Base-by-base conservation (phyloP, 1,140 invertebrate genomes). In the Sitophilus oryzae region DNA sequence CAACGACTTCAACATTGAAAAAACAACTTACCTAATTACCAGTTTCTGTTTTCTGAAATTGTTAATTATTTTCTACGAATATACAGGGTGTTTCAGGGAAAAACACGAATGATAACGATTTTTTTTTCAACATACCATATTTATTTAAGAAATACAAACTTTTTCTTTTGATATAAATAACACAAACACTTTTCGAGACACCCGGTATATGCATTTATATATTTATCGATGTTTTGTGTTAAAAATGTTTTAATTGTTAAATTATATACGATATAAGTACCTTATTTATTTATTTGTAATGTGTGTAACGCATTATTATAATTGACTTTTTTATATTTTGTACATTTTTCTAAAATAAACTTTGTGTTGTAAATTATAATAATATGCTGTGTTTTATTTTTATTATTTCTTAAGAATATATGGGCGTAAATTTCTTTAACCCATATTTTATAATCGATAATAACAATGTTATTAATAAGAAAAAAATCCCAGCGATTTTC, bases 261-360 rank as follows among this genome's bases (percentile, higher is more conserved):
- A 62, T 45, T 44, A 52, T 25, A 6, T 16, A 10, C 19, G 2
- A 8, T 22, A 9, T 19, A 30, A 4, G 15, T 53, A 14, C 18
- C 34, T 53, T 53, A 58, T 55, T 61, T 55, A 61, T 63, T 60
- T 60, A 45, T 62, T 53, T 53, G 41, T 44, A 55, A 52, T 58
- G 42, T 52, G 52, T 54, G 43, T 55, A 54, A 43, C 41, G 41
- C 41, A 55, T 37, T 53, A 34, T 52, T 58, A 49, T 62, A 52
- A 56, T 53, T 52, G 58, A 57, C 56, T 21, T 61, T 55, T 62
- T 59, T 62, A 59, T 62, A 62, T 56, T 59, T 62, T 59, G 58
- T 59, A 62, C 60, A 62, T 59, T 62, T 59, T 61, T 50, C 37
- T 51, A 51, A 43, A 51, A 23, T 43, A 45, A 19, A 42, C 25